Conservation (phyloP, 1,140 invertebrate species). For the Tetragonula clypearis region DNA sequence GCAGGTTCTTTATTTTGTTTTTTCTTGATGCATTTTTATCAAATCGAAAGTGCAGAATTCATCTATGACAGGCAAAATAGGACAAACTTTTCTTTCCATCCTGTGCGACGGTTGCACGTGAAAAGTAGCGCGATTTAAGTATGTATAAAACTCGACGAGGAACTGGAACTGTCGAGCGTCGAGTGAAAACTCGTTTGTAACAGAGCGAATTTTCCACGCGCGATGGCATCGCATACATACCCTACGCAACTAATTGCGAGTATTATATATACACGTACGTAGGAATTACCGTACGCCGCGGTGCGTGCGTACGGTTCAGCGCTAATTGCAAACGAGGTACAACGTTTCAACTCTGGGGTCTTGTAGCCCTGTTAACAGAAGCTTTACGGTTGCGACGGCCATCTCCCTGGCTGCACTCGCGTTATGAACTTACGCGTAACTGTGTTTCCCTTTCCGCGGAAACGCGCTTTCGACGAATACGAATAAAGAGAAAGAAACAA, state of each 20-base stretch:
- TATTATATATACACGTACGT: background rate
- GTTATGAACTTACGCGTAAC: background rate
- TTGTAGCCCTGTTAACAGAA: slow-evolving; percentile 16
- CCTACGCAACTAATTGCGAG: background rate
- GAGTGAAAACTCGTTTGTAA: background rate
- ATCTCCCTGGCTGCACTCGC: background rate
- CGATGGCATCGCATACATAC: slow-evolving; percentile 1
- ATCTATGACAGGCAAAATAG: too few species aligned
- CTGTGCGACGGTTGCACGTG: too few species aligned
- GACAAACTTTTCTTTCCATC: too few species aligned
- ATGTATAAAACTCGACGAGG: background rate
- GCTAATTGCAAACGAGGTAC: slow-evolving; percentile 43
- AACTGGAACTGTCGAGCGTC: background rate
- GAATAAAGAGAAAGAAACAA: background rate
- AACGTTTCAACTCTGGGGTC: slow-evolving; percentile 5
- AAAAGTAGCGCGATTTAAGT: background rate
- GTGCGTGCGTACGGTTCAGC: slow-evolving; percentile 5
- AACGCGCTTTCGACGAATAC: too few species aligned
- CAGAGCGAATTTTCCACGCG: slow-evolving; percentile 13
- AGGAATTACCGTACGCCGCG: slow-evolving; percentile 21
- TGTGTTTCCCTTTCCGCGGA: too few species aligned
- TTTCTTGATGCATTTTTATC: too few species aligned
- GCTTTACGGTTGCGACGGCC: slow-evolving; percentile 4
- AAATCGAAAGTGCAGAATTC: too few species aligned
- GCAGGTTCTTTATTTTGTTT: too few species aligned